phyloP scores from a whole-genome alignment of 2,888 invertebrate species.

The Pherbina coryleti region DNA sequence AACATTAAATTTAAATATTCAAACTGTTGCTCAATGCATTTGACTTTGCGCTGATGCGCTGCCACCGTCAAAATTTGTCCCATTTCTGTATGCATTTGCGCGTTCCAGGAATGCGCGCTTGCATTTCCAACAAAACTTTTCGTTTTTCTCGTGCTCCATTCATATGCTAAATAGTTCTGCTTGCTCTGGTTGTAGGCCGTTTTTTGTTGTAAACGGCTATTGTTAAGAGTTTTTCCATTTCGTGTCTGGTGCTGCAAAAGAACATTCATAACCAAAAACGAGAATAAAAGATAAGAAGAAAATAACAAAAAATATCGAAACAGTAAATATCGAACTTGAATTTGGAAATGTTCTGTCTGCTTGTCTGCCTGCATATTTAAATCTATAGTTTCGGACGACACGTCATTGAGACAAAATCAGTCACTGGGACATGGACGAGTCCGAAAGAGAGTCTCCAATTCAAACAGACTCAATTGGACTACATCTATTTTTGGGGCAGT shows the following conservation, averaged over 20 bases:
- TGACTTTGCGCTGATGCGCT: background rate
- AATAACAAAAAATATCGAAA: background rate
- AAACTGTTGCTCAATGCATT: background rate
- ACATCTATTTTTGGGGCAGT: slow-evolving; percentile 10
- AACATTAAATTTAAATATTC: background rate
- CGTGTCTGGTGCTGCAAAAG: background rate
- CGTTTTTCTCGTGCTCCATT: slow-evolving; percentile 19
- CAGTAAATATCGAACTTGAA: slow-evolving; percentile 40
- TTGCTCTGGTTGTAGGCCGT: background rate
- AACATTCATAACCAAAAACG: background rate
- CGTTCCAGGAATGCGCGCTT: background rate
- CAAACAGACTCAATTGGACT: background rate
- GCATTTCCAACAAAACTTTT: slow-evolving; percentile 25
- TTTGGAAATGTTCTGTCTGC: slow-evolving; percentile 31
- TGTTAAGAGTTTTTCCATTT: slow-evolving; percentile 31
- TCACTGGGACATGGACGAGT: slow-evolving; percentile 39
- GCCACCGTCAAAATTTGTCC: background rate
- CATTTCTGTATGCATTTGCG: slow-evolving; percentile 23
- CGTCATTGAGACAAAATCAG: slow-evolving; percentile 35
- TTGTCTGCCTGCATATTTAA: slow-evolving; percentile 5
- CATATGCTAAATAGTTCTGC: slow-evolving; percentile 27
- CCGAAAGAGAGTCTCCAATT: slow-evolving; percentile 1
- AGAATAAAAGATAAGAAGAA: slow-evolving; percentile 16
- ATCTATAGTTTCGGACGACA: background rate
- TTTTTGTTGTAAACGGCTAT: slow-evolving; percentile 11